phyloP scores from a whole-genome alignment of 92 coral and sea anemone genomes.

The Epizoanthus rinbou region DNA sequence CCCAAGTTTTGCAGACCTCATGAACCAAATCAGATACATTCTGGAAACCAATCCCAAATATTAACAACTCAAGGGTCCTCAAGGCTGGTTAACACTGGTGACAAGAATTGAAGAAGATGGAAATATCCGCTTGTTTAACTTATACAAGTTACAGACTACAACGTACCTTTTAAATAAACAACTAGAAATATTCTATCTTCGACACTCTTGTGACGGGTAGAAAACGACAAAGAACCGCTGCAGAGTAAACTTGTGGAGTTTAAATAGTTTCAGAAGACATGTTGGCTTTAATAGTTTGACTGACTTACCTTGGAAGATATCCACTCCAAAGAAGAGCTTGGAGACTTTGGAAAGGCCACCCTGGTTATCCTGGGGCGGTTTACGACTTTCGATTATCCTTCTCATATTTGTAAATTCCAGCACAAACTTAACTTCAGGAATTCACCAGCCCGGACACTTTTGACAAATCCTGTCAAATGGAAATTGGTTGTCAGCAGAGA shows the following conservation, averaged over 20 bases:
- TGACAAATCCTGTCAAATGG: background rate
- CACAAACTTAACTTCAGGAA: background rate
- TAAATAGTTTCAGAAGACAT: background rate
- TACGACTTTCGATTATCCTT: slow-evolving; percentile 60
- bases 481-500: background rate
- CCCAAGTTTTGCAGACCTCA: too few relatives aligned
- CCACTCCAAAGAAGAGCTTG: slow-evolving; percentile 82
- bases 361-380: slow-evolving; percentile 70
- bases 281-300: background rate
- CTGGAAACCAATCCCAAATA: too few relatives aligned
- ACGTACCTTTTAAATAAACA: slow-evolving; percentile 25
- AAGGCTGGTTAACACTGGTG: too few relatives aligned
- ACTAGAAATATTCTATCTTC: background rate
- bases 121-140: background rate
- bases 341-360: slow-evolving; percentile 71
- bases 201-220: background rate
- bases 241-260: background rate
- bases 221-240: slow-evolving; percentile 1
- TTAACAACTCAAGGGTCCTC: too few relatives aligned
- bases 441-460: background rate
- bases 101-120: too few relatives aligned
- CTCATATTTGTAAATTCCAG: slow-evolving; percentile 58
- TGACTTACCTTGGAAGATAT: slow-evolving; percentile 83
- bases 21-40: too few relatives aligned
- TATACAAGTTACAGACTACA: background rate